These are phyloP conservation scores for Eptatretus burgeri DNA, from an alignment of 2,113 vertebrate genomes.

Conservation along the genomic window DNA sequence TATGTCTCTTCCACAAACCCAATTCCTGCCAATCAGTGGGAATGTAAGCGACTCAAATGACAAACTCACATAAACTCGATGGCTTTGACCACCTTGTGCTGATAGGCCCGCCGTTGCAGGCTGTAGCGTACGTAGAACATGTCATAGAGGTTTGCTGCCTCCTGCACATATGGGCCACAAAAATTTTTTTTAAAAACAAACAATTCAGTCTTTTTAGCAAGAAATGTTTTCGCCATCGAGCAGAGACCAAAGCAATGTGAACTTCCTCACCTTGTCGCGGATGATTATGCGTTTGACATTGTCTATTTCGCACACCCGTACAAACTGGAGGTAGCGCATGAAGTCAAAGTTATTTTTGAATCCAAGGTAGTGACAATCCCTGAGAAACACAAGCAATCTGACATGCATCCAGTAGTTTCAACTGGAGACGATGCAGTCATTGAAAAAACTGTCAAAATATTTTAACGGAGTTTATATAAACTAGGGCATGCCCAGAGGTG, in stretches of 20 bases:
- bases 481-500: too few species aligned
- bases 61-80: conserved; percentile 61
- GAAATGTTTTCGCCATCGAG: background rate
- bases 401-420: too few species aligned
- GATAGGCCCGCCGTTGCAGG: conserved; percentile 64
- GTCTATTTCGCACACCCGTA: conserved; percentile 37
- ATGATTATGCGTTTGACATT: conserved; percentile 40
- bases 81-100: conserved; percentile 57
- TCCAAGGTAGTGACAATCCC: conserved; percentile 70
- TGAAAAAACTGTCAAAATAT: too few species aligned
- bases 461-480: too few species aligned
- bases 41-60: background rate
- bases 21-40: too few species aligned
- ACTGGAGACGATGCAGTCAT: too few species aligned
- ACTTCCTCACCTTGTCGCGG: conserved; percentile 42
- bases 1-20: too few species aligned
- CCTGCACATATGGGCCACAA: conserved; percentile 18
- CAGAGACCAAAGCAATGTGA: background rate
- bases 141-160: conserved; percentile 57
- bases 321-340: conserved; percentile 45
- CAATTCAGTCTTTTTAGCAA: background rate
- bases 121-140: conserved; percentile 66
- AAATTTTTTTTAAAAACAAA: background rate
- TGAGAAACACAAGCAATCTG: conserved; percentile 14
- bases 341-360: conserved; percentile 80